Conservation (phyloP, 1,140 invertebrate species). For the Nasonia giraulti region DNA sequence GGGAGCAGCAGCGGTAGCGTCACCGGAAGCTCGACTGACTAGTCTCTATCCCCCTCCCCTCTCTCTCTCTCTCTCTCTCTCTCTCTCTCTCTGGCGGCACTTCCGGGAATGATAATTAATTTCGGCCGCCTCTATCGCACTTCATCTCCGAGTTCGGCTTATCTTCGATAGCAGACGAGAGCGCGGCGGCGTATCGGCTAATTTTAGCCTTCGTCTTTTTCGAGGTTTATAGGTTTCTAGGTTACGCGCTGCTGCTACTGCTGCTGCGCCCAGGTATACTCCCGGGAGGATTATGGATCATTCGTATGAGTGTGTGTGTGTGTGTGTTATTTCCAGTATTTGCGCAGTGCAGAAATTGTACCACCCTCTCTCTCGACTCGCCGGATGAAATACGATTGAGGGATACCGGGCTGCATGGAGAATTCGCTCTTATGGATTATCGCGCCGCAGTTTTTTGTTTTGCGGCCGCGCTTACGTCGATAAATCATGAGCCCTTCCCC, state of each 20-base stretch:
- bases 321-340: background rate
- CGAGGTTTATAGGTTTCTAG: slow-evolving; percentile 14
- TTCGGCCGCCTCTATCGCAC: slow-evolving; percentile 9
- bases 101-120: slow-evolving; percentile 41
- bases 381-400: slow-evolving; percentile 28
- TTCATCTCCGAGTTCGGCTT: background rate
- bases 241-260: background rate
- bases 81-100: slow-evolving; percentile 16
- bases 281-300: slow-evolving; percentile 34
- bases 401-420: background rate
- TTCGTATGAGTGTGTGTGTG: background rate
- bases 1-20: slow-evolving; percentile 14
- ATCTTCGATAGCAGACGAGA: no score
- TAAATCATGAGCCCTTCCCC: background rate
- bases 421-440: background rate
- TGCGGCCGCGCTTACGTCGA: background rate
- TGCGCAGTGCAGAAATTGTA: slow-evolving; percentile 21
- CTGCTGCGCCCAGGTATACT: background rate
- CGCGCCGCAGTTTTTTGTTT: background rate
- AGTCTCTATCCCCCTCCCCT: background rate
- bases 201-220: background rate
- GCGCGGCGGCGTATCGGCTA: background rate
- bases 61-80: background rate
- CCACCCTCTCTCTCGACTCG: background rate
- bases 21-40: slow-evolving; percentile 31